Percentiles rank a stretch among this genome's conserved stretches.
Conservation (phyloP, 2,113 vertebrate species). For the Nipponia nippon region DNA sequence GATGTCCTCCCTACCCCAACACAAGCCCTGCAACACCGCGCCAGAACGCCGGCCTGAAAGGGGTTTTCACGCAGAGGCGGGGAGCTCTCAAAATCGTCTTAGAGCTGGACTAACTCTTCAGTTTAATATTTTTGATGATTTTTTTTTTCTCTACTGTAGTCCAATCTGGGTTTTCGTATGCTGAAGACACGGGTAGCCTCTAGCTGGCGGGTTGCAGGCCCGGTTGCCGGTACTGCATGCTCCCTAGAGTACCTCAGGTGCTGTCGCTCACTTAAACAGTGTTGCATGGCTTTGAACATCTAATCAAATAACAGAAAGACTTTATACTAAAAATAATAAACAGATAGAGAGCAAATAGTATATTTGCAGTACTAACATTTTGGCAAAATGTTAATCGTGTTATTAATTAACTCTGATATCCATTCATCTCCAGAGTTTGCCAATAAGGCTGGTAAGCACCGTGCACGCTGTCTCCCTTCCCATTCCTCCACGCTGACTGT, state of each 20-base stretch:
- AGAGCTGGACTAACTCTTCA: not conserved
- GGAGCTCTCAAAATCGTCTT: not conserved
- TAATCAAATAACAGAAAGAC: not conserved
- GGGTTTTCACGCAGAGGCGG: fast-evolving
- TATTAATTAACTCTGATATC: not conserved
- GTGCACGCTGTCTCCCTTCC: fast-evolving
- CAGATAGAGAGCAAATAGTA: not conserved
- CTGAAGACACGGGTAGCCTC: not conserved
- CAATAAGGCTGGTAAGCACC: fast-evolving
- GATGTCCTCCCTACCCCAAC: constrained; percentile 28
- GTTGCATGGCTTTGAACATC: not conserved
- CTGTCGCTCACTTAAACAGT: fast-evolving
- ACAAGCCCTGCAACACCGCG: not conserved
- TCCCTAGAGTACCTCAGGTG: fast-evolving
- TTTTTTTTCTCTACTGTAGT: fast-evolving
- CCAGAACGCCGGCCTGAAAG: not conserved
- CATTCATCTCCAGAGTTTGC: not conserved
- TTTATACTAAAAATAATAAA: not conserved
- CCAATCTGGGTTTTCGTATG: fast-evolving
- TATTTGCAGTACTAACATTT: not conserved
- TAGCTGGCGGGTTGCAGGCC: fast-evolving
- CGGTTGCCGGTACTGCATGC: fast-evolving
- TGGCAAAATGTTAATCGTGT: not conserved
- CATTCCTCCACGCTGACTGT: fast-evolving
- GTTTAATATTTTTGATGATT: fast-evolving